Percentiles rank a stretch among this genome's conserved stretches.
Conservation (phyloP, 2,113 vertebrate species). For the Ageneiosus marmoratus region DNA sequence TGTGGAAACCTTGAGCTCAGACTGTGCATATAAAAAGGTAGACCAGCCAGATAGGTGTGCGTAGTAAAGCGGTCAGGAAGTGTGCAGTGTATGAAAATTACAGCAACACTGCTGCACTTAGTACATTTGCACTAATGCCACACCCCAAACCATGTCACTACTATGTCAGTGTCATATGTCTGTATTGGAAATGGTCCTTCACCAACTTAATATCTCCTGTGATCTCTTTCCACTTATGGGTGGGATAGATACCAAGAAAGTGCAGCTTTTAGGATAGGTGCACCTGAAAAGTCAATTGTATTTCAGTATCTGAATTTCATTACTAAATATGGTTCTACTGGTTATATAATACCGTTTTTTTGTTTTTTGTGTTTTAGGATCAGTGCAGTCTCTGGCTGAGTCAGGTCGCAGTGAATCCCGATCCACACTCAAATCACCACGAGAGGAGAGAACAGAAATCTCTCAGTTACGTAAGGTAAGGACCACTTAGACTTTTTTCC, state of each 20-base stretch:
- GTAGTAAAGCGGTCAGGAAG: background rate
- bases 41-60: background rate
- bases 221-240: background rate
- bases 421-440: conserved; percentile 62
- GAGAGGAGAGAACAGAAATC: conserved; percentile 73
- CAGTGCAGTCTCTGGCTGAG: conserved; percentile 62
- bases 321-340: background rate
- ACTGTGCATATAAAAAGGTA: background rate
- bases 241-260: background rate
- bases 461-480: conserved; percentile 79
- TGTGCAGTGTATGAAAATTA: background rate
- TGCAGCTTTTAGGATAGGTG: background rate
- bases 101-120: no score
- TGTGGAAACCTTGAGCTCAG: background rate
- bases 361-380: conserved; percentile 43
- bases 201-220: background rate
- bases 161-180: background rate
- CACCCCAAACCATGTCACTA: background rate
- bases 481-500: no score
- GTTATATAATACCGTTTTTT: no score
- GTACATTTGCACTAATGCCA: no score
- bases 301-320: background rate
- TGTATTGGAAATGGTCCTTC: background rate
- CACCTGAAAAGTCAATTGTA: background rate
- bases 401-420: conserved; percentile 72